Percentiles rank a stretch among this genome's conserved stretches.
Evolutionary conservation across 2,797 vertebrate genomes (phyloP).

Genomic region (Hyperoplus immaculatus): DNA sequence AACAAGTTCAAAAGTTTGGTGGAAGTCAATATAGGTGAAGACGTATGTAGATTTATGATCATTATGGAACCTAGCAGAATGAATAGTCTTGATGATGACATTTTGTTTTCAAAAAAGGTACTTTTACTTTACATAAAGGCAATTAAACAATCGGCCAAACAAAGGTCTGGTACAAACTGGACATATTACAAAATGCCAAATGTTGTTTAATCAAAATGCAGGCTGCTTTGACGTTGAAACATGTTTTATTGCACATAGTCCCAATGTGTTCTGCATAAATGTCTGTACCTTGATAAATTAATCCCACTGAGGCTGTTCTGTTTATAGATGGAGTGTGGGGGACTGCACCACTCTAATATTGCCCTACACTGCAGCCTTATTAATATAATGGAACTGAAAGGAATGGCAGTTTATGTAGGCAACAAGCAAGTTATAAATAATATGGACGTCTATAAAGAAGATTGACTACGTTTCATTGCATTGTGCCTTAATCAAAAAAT

Average conservation of each 20-base stretch:
- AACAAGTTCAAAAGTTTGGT: background rate
- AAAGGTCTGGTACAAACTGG: background rate
- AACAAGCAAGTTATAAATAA: constrained; percentile 40
- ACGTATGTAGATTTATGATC: background rate
- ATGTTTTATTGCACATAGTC: constrained; percentile 19
- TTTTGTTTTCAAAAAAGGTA: no score
- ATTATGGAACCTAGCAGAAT: background rate
- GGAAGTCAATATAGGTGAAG: background rate
- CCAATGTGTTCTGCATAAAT: constrained; percentile 6
- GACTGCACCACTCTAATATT: background rate
- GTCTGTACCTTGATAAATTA: constrained; percentile 26
- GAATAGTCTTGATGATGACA: background rate
- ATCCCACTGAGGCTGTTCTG: constrained; percentile 21
- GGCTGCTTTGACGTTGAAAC: background rate
- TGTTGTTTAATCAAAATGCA: background rate
- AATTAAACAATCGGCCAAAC: background rate
- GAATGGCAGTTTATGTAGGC: constrained; percentile 30
- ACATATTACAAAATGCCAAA: background rate
- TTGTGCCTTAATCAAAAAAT: no score
- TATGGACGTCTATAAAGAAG: constrained; percentile 48
- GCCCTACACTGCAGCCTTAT: constrained; percentile 10
- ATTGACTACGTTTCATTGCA: constrained; percentile 25
- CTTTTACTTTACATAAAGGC: background rate
- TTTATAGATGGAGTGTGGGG: background rate
- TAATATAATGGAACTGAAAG: constrained; percentile 43